A percentile compares a stretch with the other conserved stretches of the same genome.
These are phyloP conservation scores for Therioaphis trifolii DNA, from an alignment of 2,888 invertebrate species.

Conservation along the genomic window DNA sequence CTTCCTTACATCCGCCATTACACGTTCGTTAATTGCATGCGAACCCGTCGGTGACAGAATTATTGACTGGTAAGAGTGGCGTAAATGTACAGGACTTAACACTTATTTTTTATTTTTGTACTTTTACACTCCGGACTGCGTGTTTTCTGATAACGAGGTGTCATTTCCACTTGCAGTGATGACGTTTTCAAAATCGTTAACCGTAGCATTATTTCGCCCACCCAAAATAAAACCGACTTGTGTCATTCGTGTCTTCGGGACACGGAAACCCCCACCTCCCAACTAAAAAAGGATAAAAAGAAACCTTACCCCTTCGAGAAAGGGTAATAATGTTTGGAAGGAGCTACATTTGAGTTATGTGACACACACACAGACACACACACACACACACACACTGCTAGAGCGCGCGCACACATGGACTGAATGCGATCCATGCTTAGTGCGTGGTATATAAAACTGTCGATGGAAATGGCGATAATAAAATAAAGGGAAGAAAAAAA, in stretches of 20 bases:
- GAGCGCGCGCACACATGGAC: constrained; percentile 21
- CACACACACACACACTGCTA: no score
- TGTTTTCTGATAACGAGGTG: constrained; percentile 45
- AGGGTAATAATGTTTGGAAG: constrained; percentile 25
- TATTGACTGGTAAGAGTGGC: neutral
- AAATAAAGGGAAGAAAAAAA: constrained; percentile 24
- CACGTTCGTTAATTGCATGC: neutral
- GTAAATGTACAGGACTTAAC: neutral
- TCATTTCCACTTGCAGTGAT: neutral
- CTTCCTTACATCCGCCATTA: neutral
- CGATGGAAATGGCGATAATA: constrained; percentile 52
- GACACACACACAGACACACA: neutral
- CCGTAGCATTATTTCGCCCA: neutral
- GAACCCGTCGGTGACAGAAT: constrained; percentile 14
- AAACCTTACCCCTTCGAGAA: constrained; percentile 10
- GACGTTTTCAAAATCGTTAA: constrained; percentile 36
- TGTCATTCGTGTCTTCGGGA: neutral
- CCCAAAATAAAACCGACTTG: constrained; percentile 15
- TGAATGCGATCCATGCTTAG: constrained; percentile 23
- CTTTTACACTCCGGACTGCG: neutral
- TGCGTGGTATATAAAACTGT: constrained; percentile 40
- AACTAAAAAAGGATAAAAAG: constrained; percentile 4
- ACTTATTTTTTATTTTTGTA: constrained; percentile 33
- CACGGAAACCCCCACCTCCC: neutral
- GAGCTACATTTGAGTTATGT: constrained; percentile 23